Conservation (phyloP, 1,140 invertebrate species). For the Dreissena rostriformis region DNA sequence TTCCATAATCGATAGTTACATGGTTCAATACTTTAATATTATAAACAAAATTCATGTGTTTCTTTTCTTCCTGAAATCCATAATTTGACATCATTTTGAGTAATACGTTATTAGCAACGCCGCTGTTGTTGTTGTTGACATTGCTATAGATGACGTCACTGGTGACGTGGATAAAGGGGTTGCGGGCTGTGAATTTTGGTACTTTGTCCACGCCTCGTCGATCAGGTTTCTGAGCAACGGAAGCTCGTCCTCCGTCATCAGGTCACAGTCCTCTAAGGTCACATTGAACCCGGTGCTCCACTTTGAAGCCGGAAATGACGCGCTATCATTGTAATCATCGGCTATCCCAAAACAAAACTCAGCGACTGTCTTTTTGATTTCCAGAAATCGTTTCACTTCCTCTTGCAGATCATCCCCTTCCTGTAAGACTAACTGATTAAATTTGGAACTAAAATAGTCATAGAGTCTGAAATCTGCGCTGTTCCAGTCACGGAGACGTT, state of each 20-base stretch:
- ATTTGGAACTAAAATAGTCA: constrained; percentile 60
- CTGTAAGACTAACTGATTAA: constrained; percentile 56
- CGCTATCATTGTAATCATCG: not conserved
- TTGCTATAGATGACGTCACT: too few relatives aligned
- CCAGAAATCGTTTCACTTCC: constrained; percentile 67
- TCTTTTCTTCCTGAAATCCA: too few relatives aligned
- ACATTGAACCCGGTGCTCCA: constrained; percentile 66
- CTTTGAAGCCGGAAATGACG: constrained; percentile 20
- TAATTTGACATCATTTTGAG: too few relatives aligned
- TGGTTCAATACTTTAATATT: too few relatives aligned
- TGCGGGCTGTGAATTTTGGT: constrained; percentile 17
- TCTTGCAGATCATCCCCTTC: constrained; percentile 59
- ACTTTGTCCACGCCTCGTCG: constrained; percentile 36
- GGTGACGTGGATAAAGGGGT: too few relatives aligned
- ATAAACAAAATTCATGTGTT: too few relatives aligned
- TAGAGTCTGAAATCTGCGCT: constrained; percentile 71
- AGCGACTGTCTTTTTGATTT: constrained; percentile 54
- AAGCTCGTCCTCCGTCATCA: constrained; percentile 66
- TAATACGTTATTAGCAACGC: too few relatives aligned
- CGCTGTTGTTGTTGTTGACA: too few relatives aligned
- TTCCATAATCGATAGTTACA: too few relatives aligned
- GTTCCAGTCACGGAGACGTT: constrained; percentile 57
- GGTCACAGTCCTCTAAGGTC: constrained; percentile 57
- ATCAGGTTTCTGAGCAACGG: constrained; percentile 59
- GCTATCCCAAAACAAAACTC: constrained; percentile 55